These are phyloP conservation scores for Drosophila erecta DNA, from an alignment of 1,140 invertebrate genomes.

Conservation along the genomic window DNA sequence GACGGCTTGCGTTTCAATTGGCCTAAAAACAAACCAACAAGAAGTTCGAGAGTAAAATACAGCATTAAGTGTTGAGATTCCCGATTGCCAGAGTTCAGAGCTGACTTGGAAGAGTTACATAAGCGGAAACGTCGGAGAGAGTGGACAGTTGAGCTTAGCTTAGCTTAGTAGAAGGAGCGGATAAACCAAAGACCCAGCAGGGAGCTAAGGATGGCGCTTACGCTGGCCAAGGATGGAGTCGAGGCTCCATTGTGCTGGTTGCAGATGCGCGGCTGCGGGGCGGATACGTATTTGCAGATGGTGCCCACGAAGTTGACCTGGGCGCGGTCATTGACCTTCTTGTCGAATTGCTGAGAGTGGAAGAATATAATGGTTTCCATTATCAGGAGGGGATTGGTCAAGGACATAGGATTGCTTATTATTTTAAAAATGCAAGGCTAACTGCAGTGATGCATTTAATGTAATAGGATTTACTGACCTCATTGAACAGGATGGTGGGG, in stretches of 20 bases:
- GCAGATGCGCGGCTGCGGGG: conserved; percentile 73
- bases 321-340: conserved; percentile 65
- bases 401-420: no score
- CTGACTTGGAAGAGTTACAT: conserved; percentile 21
- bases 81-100: conserved; percentile 22
- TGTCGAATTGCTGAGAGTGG: conserved; percentile 69
- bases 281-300: conserved; percentile 64
- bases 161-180: conserved; percentile 43
- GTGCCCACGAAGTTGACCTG: conserved; percentile 68
- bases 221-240: conserved; percentile 44
- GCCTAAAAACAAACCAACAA: conserved; percentile 52
- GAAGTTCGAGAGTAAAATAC: conserved; percentile 32
- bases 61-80: conserved; percentile 48
- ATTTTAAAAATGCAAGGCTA: no score
- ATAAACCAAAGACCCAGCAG: conserved; percentile 65
- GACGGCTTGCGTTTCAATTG: conserved; percentile 51
- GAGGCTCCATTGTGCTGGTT: conserved; percentile 56
- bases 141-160: conserved; percentile 2
- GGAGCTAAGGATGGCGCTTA: conserved; percentile 55
- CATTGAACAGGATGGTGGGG: conserved; percentile 86
- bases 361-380: not conserved
- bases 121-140: conserved; percentile 1
- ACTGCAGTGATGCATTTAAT: no score
- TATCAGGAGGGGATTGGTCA: not conserved
- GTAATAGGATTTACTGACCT: conserved; percentile 53